Conservation (phyloP, 1,140 invertebrate species). For the Wiebesia pumilae region DNA sequence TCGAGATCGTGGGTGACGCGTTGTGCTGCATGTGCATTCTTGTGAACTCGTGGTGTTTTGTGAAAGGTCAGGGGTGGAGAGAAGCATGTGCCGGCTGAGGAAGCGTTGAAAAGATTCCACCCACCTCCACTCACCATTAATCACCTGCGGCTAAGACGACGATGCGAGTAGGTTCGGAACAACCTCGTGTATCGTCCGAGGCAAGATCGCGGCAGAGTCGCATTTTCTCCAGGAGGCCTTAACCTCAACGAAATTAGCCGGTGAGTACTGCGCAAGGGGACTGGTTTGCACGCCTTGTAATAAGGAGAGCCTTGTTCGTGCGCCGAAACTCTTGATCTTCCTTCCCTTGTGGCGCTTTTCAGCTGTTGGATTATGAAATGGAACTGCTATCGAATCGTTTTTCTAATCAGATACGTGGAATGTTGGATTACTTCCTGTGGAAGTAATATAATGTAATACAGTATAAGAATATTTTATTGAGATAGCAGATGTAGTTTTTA, state of each 20-base stretch:
- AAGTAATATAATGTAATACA: too few relatives aligned
- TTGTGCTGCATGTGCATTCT: background rate
- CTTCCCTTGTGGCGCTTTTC: too few relatives aligned
- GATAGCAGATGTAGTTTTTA: background rate
- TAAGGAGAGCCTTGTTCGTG: too few relatives aligned
- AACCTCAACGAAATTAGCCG: constrained; percentile 39
- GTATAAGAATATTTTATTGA: too few relatives aligned
- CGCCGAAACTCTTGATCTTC: too few relatives aligned
- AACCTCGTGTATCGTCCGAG: constrained; percentile 15
- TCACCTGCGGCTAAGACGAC: constrained; percentile 26
- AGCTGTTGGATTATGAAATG: too few relatives aligned
- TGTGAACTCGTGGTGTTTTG: background rate
- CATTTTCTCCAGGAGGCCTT: constrained; percentile 40
- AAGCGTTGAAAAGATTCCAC: background rate
- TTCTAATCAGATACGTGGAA: too few relatives aligned
- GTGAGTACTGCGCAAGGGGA: constrained; percentile 19
- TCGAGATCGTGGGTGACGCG: background rate
- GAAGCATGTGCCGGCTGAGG: background rate
- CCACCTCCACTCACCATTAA: background rate
- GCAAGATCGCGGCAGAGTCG: constrained; percentile 27
- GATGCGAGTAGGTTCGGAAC: constrained; percentile 34
- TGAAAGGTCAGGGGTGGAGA: background rate
- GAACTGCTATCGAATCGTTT: too few relatives aligned
- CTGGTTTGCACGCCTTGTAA: too few relatives aligned
- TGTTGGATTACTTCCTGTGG: too few relatives aligned